A percentile compares a stretch with the other conserved stretches of the same genome.
phyloP scores from a whole-genome alignment of 2,797 vertebrate species.

The Myiotriccus ornatus region DNA sequence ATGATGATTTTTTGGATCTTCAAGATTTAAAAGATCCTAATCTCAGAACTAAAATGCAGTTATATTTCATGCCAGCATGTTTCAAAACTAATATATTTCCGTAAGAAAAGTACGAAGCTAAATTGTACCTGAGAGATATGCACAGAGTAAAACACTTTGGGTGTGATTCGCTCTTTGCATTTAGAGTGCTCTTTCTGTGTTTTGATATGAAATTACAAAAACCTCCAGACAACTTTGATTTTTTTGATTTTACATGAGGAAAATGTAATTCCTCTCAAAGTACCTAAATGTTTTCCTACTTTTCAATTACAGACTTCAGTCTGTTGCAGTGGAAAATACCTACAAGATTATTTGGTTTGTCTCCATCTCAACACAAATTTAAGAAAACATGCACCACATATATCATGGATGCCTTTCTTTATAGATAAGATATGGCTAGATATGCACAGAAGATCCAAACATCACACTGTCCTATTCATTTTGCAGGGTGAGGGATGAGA shows the following conservation, averaged over 20 bases:
- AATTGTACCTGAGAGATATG: not conserved
- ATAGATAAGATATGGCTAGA: not conserved
- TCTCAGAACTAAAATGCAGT: conserved; percentile 15
- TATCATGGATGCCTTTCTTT: not conserved
- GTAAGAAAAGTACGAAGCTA: not conserved
- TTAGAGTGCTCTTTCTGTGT: not conserved
- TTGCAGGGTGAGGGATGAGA: not conserved
- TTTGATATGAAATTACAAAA: not conserved
- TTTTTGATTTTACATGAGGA: not conserved
- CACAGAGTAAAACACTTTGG: not conserved
- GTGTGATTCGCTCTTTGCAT: not conserved
- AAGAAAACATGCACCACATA: not conserved
- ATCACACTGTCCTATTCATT: not conserved
- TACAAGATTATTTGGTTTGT: not conserved
- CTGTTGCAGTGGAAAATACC: not conserved
- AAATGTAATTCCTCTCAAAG: not conserved
- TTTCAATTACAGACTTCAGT: not conserved
- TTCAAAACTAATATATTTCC: conserved; percentile 12
- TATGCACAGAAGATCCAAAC: not conserved
- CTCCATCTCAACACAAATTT: not conserved
- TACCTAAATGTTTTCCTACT: not conserved
- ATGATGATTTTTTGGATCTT: conserved; percentile 33
- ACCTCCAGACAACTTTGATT: not conserved
- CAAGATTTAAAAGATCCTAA: conserved; percentile 11
- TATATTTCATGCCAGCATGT: conserved; percentile 16